Percentiles rank a stretch among this genome's conserved stretches.
These are phyloP conservation scores for Cheilosia grossa DNA, from an alignment of 2,888 invertebrate genomes.

Conservation along the genomic window DNA sequence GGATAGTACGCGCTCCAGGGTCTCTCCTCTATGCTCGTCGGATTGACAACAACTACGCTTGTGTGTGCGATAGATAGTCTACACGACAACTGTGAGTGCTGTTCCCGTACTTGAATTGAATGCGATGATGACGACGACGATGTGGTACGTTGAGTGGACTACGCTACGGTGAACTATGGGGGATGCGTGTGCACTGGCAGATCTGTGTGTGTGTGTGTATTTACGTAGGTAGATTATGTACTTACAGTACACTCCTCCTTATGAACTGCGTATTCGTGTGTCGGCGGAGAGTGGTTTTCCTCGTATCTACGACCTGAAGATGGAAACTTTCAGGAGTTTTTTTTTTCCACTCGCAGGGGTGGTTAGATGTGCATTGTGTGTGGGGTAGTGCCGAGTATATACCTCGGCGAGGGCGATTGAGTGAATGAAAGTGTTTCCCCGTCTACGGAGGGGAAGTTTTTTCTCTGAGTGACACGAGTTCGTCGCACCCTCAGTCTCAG, in stretches of 20 bases:
- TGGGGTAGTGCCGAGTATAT: conserved; percentile 14
- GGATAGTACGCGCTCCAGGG: conserved; percentile 66
- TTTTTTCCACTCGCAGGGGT: conserved; percentile 61
- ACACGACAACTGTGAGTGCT: conserved; percentile 38
- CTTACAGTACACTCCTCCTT: conserved; percentile 72
- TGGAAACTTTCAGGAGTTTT: conserved; percentile 54
- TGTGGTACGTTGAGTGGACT: conserved; percentile 29
- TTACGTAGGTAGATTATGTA: conserved; percentile 74
- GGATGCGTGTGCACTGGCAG: conserved; percentile 46
- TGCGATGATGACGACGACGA: conserved; percentile 15
- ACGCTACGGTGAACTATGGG: conserved; percentile 44
- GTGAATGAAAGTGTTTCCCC: conserved; percentile 58
- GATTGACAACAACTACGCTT: conserved; percentile 47
- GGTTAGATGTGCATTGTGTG: conserved; percentile 10
- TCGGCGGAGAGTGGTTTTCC: conserved; percentile 14
- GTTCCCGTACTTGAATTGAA: conserved; percentile 27
- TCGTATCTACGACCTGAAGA: conserved; percentile 63
- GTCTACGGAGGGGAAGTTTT: conserved; percentile 37
- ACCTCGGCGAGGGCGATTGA: conserved; percentile 21
- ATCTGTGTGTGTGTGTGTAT: conserved; percentile 36
- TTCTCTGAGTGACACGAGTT: conserved; percentile 43
- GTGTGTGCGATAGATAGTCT: conserved; percentile 48
- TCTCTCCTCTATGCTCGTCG: conserved; percentile 36
- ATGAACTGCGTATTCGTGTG: conserved; percentile 68
- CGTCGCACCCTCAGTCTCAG: conserved; percentile 65